Conservation (phyloP, 2,888 invertebrate species). For the Tetragonula carbonaria region DNA sequence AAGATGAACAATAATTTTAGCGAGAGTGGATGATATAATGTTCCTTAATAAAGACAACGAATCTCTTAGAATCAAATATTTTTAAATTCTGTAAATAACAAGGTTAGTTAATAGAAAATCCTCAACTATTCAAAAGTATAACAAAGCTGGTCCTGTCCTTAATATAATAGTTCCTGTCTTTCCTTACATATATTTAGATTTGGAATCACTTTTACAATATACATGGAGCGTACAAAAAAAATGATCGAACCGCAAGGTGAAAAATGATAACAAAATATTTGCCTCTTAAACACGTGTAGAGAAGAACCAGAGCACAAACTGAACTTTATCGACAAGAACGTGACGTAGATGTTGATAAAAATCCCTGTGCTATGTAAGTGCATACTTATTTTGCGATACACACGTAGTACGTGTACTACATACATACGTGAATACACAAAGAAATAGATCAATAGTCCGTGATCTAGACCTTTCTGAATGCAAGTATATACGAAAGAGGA, state of each 20-base stretch:
- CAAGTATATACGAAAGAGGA: neutral
- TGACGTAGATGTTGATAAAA: neutral
- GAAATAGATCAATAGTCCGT: neutral
- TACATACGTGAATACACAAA: neutral
- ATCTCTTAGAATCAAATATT: no score
- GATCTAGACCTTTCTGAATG: conserved; percentile 1
- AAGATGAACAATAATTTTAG: no score
- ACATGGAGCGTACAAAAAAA: neutral
- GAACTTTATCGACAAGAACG: neutral
- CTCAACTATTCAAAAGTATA: no score
- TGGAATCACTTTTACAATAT: neutral
- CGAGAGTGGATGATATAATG: no score
- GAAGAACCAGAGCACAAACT: neutral
- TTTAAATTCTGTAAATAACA: no score
- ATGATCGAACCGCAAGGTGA: neutral
- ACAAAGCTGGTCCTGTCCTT: no score
- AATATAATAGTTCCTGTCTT: no score
- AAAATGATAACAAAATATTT: neutral
- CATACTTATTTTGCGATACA: neutral
- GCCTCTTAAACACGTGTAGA: neutral
- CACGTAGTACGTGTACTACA: neutral
- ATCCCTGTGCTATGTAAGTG: neutral
- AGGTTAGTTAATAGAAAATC: no score
- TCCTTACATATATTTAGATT: neutral
- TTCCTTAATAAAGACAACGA: no score